Conservation (phyloP, 2,113 vertebrate species). For the Bostrychus sinensis region DNA sequence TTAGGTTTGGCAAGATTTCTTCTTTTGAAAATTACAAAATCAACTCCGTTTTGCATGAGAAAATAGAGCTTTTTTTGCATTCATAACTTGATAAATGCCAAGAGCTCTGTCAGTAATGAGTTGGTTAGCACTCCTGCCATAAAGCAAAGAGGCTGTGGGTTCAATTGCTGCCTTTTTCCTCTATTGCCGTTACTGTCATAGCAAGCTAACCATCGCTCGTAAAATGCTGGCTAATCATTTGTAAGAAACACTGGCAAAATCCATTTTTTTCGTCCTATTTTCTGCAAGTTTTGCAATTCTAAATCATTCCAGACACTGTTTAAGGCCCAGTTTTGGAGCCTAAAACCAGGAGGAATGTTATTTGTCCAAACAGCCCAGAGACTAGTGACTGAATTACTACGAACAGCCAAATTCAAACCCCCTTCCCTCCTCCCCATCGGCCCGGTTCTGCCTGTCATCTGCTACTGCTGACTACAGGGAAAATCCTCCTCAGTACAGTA, state of each 20-base stretch:
- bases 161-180: no score
- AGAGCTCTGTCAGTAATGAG: no score
- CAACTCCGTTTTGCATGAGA: no score
- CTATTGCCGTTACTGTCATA: no score
- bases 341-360: slow-evolving; percentile 65
- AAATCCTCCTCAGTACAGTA: slow-evolving; percentile 58
- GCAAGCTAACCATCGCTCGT: no score
- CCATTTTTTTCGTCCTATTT: slow-evolving; percentile 14
- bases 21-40: not conserved
- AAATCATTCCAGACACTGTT: slow-evolving; percentile 46
- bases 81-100: no score
- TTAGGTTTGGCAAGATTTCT: not conserved
- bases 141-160: no score
- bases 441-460: slow-evolving; percentile 46
- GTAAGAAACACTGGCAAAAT: slow-evolving; percentile 24
- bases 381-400: slow-evolving; percentile 62
- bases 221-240: no score
- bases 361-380: slow-evolving; percentile 65
- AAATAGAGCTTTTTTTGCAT: no score
- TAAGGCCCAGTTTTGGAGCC: slow-evolving; percentile 47
- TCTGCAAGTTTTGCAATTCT: slow-evolving; percentile 22
- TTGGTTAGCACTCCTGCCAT: no score
- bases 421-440: not conserved
- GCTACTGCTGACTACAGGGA: slow-evolving; percentile 63
- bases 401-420: slow-evolving; percentile 56